Evolutionary conservation across 2,113 vertebrate species (phyloP), one percentile per base, ranked within the genome.

Genomic region (Epinephelus moara): DNA sequence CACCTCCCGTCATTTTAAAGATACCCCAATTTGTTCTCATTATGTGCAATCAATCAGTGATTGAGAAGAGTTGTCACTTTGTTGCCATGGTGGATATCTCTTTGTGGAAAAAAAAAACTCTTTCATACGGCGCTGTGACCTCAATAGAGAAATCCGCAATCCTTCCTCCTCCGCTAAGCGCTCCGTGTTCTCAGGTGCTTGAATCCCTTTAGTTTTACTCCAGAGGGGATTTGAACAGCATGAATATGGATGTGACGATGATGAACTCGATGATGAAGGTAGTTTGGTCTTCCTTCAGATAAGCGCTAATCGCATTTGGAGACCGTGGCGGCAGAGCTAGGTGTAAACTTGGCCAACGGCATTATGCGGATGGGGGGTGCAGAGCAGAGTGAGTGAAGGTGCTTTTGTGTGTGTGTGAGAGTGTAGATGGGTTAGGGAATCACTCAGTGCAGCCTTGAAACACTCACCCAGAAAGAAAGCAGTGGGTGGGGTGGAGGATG

Each of bases 271-370:
- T 86, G 93, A 90, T 90, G 93, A 91, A 90, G 88, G 92, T 92
- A 92, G 92, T 88, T 88, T 87, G 90, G 88, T 92, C 85, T 89
- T 88, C 80, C 68, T 90, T 87, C 87, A 92, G 91, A 94, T 94
- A 94, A 95, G 89, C 73, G 18, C 45, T 95, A 94, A 95, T 94
- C 93, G 81, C 84, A 91, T 95, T 95, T 90, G 71, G 77, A 85
- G 86, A 90, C 81, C 77, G 77, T 91, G 89, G 77, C 88, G 2
- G 81, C 63, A 81, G 71, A 89, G 74, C 89, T 93, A 91, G 92
- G 86, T 94, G 92, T 89, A 92, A 90, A 93, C 78, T 91, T 92
- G 90, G 91, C 94, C 87, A 84, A 78, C 63, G 72, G 91, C 91
- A 55, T 78, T 88, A 90, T 88, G 82, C 4, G 70, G 80, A 83